Conservation (phyloP, 2,888 invertebrate species). For the Perizoma affinitatum region DNA sequence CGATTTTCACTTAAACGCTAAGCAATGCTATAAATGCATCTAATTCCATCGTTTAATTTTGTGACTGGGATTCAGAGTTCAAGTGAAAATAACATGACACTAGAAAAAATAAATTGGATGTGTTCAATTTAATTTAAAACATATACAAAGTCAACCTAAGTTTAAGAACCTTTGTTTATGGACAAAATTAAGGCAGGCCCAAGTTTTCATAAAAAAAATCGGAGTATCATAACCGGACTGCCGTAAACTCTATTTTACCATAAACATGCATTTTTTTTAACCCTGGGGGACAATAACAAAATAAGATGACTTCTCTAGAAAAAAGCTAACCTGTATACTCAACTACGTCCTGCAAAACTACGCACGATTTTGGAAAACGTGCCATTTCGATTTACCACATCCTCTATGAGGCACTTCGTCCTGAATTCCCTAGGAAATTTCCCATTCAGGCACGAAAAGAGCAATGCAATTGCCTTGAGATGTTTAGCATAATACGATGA, state of each 20-base stretch:
- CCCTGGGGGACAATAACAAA: too few species aligned
- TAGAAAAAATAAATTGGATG: background rate
- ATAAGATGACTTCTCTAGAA: too few species aligned
- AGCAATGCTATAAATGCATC: conserved; percentile 34
- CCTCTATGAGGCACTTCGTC: background rate
- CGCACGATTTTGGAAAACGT: conserved; percentile 1
- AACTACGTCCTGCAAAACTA: background rate
- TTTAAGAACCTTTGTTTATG: too few species aligned
- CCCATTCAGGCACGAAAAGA: conserved; percentile 42
- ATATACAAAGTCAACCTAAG: too few species aligned
- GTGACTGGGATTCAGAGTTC: conserved; percentile 63
- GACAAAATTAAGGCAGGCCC: too few species aligned
- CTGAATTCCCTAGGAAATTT: conserved; percentile 27
- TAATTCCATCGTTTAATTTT: conserved; percentile 54
- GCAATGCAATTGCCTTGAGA: conserved; percentile 68
- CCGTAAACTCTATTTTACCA: too few species aligned
- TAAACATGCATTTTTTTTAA: too few species aligned
- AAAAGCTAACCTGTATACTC: too few species aligned
- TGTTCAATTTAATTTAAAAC: background rate
- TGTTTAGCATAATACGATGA: conserved; percentile 79
- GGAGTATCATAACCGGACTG: too few species aligned
- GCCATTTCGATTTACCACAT: background rate
- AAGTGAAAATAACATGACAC: conserved; percentile 58
- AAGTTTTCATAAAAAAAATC: too few species aligned
- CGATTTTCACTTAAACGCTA: conserved; percentile 29